Evolutionary conservation across 2,888 invertebrate species (phyloP), one percentile per base, ranked within the genome.

Genomic region (Xanthostigma xanthostigma): DNA sequence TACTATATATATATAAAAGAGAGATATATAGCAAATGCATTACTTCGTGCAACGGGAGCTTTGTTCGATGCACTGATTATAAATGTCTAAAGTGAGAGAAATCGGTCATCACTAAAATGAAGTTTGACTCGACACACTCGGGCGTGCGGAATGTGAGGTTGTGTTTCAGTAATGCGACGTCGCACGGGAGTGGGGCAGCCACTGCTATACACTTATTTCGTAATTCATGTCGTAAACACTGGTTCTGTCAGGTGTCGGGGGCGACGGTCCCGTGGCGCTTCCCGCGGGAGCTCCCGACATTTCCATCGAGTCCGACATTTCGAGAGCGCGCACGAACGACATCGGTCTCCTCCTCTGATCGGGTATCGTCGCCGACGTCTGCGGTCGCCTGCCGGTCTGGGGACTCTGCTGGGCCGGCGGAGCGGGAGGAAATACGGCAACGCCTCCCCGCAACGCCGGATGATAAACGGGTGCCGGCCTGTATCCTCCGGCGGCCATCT

Each of bases 201-300:
- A 67, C 65, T 67, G 72, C 87, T 86, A 92, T 76, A 92, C 91
- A 58, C 90, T 90, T 73, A 92, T 92, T 71, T 92, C 92, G 70
- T 92, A 91, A 74, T 90, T 92, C 83, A 89, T 89, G 69, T 92
- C 91, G 70, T 92, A 92, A 56, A 90, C 86, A 68, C 89, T 89
- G 60, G 86, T 84, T 60, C 90, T 82, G 67, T 90, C 89, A 45
- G 88, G 84, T 12, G 85, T 80, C 37, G 78, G 75, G 44, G 78
- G 61, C 39, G 59, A 55, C 46, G 58, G 58, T 45, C 57, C 55
- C 58, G 56, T 17, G 57, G 59, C 56, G 62, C 68, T 56, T 59
- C 69, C 61, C 54, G 68, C 58, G 61, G 68, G 60, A 58, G 75
- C 68, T 63, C 69, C 62, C 6, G 81, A 76, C 73, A 90, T 81